Evolutionary conservation across 2,797 vertebrate species (phyloP), one percentile per base, ranked within the genome.

Genomic region (Poeciliopsis paucimaculata): DNA sequence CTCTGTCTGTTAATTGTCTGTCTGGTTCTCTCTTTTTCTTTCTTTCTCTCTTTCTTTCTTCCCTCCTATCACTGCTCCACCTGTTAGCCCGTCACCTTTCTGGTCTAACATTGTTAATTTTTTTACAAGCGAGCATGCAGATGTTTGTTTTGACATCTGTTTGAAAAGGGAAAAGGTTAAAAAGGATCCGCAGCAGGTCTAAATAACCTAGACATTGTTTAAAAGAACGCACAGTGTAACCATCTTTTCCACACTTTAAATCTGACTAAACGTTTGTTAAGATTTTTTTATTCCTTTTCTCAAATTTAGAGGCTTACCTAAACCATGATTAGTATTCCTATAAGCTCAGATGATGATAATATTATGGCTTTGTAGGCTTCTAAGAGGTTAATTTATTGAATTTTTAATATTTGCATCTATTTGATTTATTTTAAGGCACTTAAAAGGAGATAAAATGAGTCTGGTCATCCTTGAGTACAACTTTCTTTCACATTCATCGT

Each of bases 1-100:
- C 75, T 82, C 77, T 74, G 71, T 84, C 81, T 79, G 18, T 66
- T 88, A 91, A 92, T 91, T 90, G 87, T 91, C 88, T 88, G 87
- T 89, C 89, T 91, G 76, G 31, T 83, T 87, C 82, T 74, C 57
- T 75, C 28, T 78, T 80, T 71, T 86, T 82, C 55, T 1, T n/a
- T 5, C 53, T n/a, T 11, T n/a, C 26, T 55, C 7, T 49, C 47
- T 47, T 26, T 77, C 78, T 68, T 86, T 83, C 55, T 28, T n/a
- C 26, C n/a, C 34, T 60, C 62, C 66, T 86, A 82, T 41, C 77
- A 76, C 66, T 43, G 31, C 46, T 60, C 72, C 57, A 55, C 11
- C 23, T 70, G 20, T 79, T 64, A 34, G n/a, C 62, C 53, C 1
- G 34, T 68, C 78, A 23, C 77, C 46, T 78, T 75, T 82, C 78